Percentiles rank a stretch among this genome's conserved stretches.
These are phyloP conservation scores for Drosophila meridiana DNA, from an alignment of 2,888 invertebrate genomes.

Conservation along the genomic window DNA sequence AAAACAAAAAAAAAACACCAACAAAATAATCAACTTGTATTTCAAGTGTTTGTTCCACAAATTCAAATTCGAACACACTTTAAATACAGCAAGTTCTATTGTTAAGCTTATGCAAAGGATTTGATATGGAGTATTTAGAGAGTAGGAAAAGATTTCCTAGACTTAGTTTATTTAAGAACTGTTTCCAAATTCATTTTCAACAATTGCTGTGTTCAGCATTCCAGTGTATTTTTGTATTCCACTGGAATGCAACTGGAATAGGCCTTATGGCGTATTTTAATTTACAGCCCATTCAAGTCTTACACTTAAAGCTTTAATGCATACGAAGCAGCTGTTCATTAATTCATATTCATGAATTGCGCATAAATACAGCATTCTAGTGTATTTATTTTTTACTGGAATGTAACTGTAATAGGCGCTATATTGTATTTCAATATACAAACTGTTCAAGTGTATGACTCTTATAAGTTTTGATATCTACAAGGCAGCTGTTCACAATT, in stretches of 20 bases:
- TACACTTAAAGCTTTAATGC: not conserved
- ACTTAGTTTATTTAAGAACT: slow-evolving; percentile 6
- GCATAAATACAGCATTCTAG: too few relatives aligned
- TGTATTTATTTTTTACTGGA: too few relatives aligned
- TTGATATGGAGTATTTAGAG: not conserved
- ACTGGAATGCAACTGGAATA: not conserved
- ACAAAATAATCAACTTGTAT: slow-evolving; percentile 18
- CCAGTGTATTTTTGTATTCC: not conserved
- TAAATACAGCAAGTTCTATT: slow-evolving; percentile 11
- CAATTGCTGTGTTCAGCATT: not conserved
- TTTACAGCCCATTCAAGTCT: not conserved
- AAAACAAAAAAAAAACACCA: slow-evolving; percentile 18
- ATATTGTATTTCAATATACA: not conserved
- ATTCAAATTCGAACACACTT: slow-evolving; percentile 10
- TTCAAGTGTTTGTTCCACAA: slow-evolving; percentile 26
- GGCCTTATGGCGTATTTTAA: not conserved
- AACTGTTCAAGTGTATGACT: not conserved
- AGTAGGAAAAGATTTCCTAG: not conserved
- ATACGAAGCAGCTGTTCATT: too few relatives aligned
- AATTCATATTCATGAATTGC: not conserved
- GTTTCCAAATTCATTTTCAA: not conserved
- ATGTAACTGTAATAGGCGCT: not conserved
- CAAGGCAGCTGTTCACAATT: not conserved
- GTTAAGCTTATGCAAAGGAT: slow-evolving; percentile 28
- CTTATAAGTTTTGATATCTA: not conserved